Base-by-base conservation (phyloP, 1,140 invertebrate genomes). In the Pantala flavescens region DNA sequence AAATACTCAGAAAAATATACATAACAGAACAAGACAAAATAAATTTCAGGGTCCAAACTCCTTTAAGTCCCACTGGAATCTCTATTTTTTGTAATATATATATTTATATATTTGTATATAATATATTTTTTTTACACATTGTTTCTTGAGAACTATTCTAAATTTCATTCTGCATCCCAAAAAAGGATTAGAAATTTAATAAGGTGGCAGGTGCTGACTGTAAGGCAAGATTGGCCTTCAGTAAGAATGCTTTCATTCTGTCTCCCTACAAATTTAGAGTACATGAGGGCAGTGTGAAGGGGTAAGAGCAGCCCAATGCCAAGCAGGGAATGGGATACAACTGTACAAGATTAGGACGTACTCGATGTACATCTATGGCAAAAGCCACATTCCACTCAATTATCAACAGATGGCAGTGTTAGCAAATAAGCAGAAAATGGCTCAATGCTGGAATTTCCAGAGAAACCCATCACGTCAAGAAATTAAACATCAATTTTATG, bases 191-290 rank as follows among this genome's bases (percentile, higher is more conserved):
- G 28, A 36, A 36, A 36, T 36, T 2, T 36, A 36, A 36, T 36
- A 36, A 36, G 28, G 28, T 63, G 49, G 49, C 49, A 63, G 49
- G 49, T 63, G 49, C n/a, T 63, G 49, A 63, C 49, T 63, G 49
- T 63, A 63, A 63, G 49, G 49, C 49, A 63, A 63, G 49, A 63
- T 16, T 63, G 49, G 49, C 49, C 49, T 63, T 63, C 49, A 63
- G 49, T 16, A 12, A 63, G n/a, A 63, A 63, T 63, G 49, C 49
- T 63, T 63, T 63, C 49, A 63, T 63, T 63, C n/a, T 21, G 14
- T 63, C 16, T 21, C 49, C n/a, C 49, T 16, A 63, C 49, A 63
- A 19, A 63, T 63, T 63, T 63, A 63, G 49, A 63, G 49, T 16
- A 63, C 16, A 21, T 63, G 49, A 63, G 49, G 49, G 49, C 16